Evolutionary conservation across 2,888 invertebrate genomes (phyloP), one percentile per base, ranked within the genome.

Genomic region (Lutraria lutraria): DNA sequence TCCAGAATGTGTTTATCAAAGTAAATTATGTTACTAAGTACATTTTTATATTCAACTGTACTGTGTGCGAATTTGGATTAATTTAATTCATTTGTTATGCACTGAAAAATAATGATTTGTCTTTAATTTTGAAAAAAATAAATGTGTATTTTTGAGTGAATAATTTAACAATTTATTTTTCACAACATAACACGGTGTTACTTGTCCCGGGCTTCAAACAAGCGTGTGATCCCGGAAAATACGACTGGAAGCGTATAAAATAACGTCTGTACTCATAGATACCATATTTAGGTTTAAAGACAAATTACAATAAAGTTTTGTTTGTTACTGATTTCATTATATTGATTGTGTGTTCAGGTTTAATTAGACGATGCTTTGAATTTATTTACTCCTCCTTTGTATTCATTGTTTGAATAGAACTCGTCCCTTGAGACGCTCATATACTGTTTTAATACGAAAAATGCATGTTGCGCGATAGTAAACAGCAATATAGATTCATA

Each of bases 361-460:
- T 76, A 76, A 76, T 76, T 76, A 76, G 34, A 76, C 3, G 34
- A 2, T 3, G 76, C 31, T 76, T 76, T 76, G 76, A 76, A 76
- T 34, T 76, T 76, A 34, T 76, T 76, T 76, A 76, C 12, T 25
- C 31, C 76, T 76, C 34, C 8, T 76, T 76, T 76, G 19, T 76
- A 76, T 76, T 76, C 76, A 76, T 76, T 34, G 76, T 76, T 31
- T 76, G 76, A 76, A 76, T 21, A 4, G 29, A 13, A 31, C 25
- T 31, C 13, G 29, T 31, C 76, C 76, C 76, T 1, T 6, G 19
- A 34, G 76, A 6, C 19, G 25, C 16, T 6, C 31, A 16, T 76
- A 34, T 76, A 76, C 19, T 76, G 76, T 76, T 76, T 76, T 76
- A 76, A 76, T 34, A 76, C 76, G 76, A 76, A 76, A 31, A 31